These are phyloP conservation scores for Steinernema feltiae DNA, from an alignment of 1,140 invertebrate genomes.

Conservation along the genomic window DNA sequence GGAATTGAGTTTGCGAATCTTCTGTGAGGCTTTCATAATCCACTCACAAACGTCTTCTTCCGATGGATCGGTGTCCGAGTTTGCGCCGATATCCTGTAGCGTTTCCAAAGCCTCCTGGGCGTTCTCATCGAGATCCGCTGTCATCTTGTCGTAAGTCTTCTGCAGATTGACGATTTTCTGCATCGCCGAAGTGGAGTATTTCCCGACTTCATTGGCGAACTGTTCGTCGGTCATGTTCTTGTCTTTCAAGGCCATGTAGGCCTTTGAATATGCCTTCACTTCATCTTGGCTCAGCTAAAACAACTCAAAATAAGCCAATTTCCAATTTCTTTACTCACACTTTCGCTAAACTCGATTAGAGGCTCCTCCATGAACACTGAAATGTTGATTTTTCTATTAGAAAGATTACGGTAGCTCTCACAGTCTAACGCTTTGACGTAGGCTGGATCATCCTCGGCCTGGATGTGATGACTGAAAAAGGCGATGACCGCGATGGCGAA, in stretches of 20 bases:
- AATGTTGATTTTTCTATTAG: background rate
- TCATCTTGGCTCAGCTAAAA: background rate
- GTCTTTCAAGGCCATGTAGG: background rate
- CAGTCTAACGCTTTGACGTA: background rate
- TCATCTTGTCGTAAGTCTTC: background rate
- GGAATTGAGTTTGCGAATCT: background rate
- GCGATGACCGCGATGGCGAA: too few species aligned
- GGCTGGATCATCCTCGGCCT: background rate
- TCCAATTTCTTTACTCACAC: background rate
- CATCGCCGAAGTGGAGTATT: background rate
- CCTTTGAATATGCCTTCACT: background rate
- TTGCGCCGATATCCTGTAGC: background rate
- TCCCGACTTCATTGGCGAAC: background rate
- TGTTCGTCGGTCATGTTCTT: slow-evolving; percentile 5
- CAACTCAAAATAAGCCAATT: background rate
- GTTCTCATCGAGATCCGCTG: background rate
- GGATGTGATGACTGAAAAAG: too few species aligned
- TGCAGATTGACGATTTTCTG: background rate
- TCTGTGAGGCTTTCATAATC: background rate
- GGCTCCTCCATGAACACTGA: background rate
- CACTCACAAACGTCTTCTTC: background rate
- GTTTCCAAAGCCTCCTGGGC: slow-evolving; percentile 3
- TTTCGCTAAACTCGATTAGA: background rate
- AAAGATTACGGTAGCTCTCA: background rate
- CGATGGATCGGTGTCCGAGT: background rate